These are phyloP conservation scores for Coleophora flavipennella DNA, from an alignment of 2,888 invertebrate genomes.

Conservation along the genomic window DNA sequence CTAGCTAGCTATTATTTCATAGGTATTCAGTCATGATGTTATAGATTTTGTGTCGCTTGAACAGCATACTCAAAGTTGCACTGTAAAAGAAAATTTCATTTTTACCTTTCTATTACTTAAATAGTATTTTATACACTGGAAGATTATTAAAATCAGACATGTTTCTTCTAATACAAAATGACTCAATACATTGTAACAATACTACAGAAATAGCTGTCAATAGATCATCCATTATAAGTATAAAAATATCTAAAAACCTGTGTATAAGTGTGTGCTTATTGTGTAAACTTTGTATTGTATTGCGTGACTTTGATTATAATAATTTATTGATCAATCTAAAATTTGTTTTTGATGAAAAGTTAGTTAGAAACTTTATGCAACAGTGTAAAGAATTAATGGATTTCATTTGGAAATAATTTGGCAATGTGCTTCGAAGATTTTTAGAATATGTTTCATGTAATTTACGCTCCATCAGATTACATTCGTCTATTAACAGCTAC, in stretches of 20 bases:
- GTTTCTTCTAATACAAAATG: conserved; percentile 15
- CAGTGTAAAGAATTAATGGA: no score
- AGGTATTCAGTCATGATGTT: conserved; percentile 21
- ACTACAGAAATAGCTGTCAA: conserved; percentile 19
- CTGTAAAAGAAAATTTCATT: not conserved
- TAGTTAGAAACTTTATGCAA: no score
- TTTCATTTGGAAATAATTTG: no score
- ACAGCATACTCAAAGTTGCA: not conserved
- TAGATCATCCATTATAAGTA: conserved; percentile 2
- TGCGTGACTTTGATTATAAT: no score
- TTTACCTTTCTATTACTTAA: no score
- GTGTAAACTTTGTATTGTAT: no score
- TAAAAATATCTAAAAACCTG: not conserved
- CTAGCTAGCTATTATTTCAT: conserved; percentile 30
- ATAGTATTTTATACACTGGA: no score
- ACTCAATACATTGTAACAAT: conserved; percentile 20
- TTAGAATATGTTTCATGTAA: no score
- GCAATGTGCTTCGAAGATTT: no score
- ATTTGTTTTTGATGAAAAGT: no score
- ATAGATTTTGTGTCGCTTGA: not conserved
- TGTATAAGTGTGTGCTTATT: not conserved
- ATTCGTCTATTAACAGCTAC: conserved; percentile 16
- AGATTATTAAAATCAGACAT: no score
- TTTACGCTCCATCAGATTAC: conserved; percentile 9
- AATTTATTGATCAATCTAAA: no score